Base-by-base conservation (phyloP, 2,888 invertebrate species). In the Chirona hameri region DNA sequence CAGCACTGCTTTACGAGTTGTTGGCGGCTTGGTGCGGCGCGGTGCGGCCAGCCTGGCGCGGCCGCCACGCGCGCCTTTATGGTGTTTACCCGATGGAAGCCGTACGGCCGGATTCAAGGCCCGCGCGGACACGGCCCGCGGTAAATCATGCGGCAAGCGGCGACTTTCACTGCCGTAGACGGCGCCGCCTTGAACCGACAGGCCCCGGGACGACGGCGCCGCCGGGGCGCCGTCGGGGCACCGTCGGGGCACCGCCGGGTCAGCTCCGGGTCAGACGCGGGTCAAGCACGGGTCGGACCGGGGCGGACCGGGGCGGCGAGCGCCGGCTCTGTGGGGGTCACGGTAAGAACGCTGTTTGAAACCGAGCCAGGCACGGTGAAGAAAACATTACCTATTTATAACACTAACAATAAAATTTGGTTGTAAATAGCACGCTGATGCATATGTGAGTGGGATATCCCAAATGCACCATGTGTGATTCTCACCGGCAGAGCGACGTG, bases 81-180 rank as follows among this genome's bases (percentile, higher is more conserved):
- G 76, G 76, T 76, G 76, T 76, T 76, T 76, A 76, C 76, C 76
- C 76, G 76, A 24, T 24, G 76, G 72, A 14, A 31, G 31, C 76
- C 24, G 24, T 18, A 18, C 72, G 76, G 76, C 76, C 24, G 46
- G 76, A 39, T 76, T 46, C 76, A 76, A 76, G 76, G 76, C 46
- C 39, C 46, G 21, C 12, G 39, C 46, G 76, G 76, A 39, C 76
- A 76, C 76, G 76, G 76, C 21, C 39, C 1, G 46, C 24, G 76
- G 76, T 76, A 76, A 76, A 76, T 76, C 76, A 76, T 39, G 27
- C 24, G 76, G 14, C 31, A 24, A 15, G 27, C 39, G 27, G 72
- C 46, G 76, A 76, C 76, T 76, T 76, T 76, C 76, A 76, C 76
- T 27, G 76, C 21, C 21, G 18, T 31, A 7, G 72, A 14, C 31